phyloP scores from a whole-genome alignment of 1,140 invertebrate species.

The Drosophila varians region DNA sequence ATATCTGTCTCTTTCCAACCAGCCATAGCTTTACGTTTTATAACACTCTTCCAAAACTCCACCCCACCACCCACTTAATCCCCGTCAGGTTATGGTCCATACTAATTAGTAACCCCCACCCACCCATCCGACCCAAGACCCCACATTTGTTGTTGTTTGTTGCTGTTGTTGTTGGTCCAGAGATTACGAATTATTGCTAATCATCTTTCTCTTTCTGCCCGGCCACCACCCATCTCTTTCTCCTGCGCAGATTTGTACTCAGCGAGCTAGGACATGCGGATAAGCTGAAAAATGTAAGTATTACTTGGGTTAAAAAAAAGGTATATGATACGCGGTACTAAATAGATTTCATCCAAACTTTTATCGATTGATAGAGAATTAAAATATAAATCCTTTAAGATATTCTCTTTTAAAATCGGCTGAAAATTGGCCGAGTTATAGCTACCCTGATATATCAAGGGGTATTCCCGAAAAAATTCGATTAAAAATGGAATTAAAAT shows the following conservation, averaged over 20 bases:
- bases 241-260: conserved; percentile 84
- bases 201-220: conserved; percentile 12
- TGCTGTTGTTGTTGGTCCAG: conserved; percentile 33
- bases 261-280: conserved; percentile 86
- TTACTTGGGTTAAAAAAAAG: not conserved
- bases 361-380: not conserved
- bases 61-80: not conserved
- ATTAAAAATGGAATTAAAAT: too few species aligned
- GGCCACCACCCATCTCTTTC: conserved; percentile 3
- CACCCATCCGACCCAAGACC: conserved; percentile 1
- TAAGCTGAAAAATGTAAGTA: conserved; percentile 86
- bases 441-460: too few species aligned
- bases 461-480: too few species aligned
- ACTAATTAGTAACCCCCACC: conserved; percentile 25
- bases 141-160: conserved; percentile 48
- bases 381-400: not conserved
- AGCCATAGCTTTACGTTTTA: not conserved
- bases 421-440: not conserved
- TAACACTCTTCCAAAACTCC: not conserved
- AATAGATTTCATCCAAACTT: not conserved
- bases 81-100: conserved; percentile 6
- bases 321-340: not conserved
- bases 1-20: conserved; percentile 1
- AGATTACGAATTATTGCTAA: conserved; percentile 17
- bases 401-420: not conserved